Evolutionary conservation across 2,797 vertebrate species (phyloP).

Genomic region (Enteromius anoplus): DNA sequence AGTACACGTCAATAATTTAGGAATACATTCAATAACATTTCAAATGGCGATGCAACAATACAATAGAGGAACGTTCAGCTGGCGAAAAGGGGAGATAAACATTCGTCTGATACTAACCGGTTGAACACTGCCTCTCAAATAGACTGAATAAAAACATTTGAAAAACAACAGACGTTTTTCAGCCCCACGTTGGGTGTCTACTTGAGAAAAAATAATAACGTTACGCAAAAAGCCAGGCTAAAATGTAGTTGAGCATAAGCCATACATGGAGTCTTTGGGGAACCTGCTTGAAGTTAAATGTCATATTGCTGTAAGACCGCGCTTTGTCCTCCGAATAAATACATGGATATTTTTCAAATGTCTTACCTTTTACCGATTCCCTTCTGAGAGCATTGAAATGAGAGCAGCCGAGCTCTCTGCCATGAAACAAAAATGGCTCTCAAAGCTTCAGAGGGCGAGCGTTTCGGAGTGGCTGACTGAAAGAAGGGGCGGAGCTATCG

Average conservation of each 20-base stretch:
- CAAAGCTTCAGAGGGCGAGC: slow-evolving; percentile 32
- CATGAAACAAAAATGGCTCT: slow-evolving; percentile 65
- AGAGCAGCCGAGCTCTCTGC: slow-evolving; percentile 35
- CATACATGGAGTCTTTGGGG: not conserved
- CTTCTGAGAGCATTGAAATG: slow-evolving; percentile 44
- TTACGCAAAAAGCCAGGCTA: slow-evolving; percentile 28
- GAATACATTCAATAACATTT: slow-evolving; percentile 25
- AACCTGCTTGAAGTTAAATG: slow-evolving; percentile 18
- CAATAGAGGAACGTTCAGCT: slow-evolving; percentile 41
- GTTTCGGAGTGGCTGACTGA: slow-evolving; percentile 45
- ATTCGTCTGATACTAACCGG: not conserved
- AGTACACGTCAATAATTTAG: slow-evolving; percentile 5
- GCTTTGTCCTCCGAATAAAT: not conserved
- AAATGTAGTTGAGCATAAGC: slow-evolving; percentile 32
- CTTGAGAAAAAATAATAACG: slow-evolving; percentile 25
- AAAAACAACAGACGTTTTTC: slow-evolving; percentile 5
- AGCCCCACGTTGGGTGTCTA: slow-evolving; percentile 35
- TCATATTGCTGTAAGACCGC: not conserved
- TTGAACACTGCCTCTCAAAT: not conserved
- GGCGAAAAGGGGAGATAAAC: slow-evolving; percentile 7
- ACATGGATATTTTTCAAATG: not conserved
- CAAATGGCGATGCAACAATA: slow-evolving; percentile 45
- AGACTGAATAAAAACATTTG: not conserved
- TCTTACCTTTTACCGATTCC: slow-evolving; percentile 53
- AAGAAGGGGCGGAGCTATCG: slow-evolving; percentile 37